Percentiles rank a stretch among this genome's conserved stretches.
Conservation (phyloP, 2,113 vertebrate genomes). For the Phasianus colchicus region DNA sequence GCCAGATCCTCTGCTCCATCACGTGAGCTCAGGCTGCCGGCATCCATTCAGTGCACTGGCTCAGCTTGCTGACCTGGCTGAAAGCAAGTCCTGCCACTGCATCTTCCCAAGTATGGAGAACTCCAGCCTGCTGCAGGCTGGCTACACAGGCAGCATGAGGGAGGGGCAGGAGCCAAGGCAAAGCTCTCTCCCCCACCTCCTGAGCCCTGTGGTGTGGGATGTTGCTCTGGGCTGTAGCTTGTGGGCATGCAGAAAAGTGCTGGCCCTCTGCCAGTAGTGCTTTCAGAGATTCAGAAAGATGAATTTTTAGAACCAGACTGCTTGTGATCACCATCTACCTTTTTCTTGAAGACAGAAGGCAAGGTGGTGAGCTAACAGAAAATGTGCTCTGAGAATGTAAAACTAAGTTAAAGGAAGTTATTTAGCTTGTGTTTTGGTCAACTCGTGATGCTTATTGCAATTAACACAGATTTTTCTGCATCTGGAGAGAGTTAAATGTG, state of each 20-base stretch:
- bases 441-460: not conserved
- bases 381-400: accelerated
- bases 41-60: not conserved
- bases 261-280: not conserved
- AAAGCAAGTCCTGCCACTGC: not conserved
- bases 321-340: not conserved
- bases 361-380: not conserved
- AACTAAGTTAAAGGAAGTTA: not conserved
- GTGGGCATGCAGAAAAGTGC: not conserved
- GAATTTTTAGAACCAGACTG: not conserved
- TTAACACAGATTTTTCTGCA: not conserved
- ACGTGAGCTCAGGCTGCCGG: accelerated
- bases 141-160: accelerated
- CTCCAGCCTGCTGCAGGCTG: not conserved
- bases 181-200: not conserved
- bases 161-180: not conserved
- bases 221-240: not conserved
- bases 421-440: not conserved
- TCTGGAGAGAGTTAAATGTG: not conserved
- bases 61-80: not conserved
- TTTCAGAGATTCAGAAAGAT: not conserved
- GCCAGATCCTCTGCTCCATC: not conserved
- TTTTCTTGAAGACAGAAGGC: not conserved
- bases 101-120: not conserved
- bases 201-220: not conserved